Evolutionary conservation across 2,888 invertebrate genomes (phyloP).

Genomic region (Drosophila rellima): DNA sequence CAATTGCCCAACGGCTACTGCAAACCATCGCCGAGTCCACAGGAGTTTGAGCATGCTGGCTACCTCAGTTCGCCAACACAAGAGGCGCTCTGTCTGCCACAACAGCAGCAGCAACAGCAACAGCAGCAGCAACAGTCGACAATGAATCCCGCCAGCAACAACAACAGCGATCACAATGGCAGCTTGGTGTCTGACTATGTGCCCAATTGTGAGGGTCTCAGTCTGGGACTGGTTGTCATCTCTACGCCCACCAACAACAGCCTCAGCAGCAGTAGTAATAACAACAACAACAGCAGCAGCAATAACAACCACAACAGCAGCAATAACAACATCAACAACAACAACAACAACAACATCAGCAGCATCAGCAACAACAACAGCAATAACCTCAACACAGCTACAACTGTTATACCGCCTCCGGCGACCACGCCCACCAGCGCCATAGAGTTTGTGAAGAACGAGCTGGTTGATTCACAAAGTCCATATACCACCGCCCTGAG

Average conservation of each 20-base stretch:
- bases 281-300: conserved; percentile 21
- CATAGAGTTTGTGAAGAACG: conserved; percentile 85
- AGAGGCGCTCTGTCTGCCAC: conserved; percentile 72
- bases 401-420: conserved; percentile 24
- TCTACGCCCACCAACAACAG: conserved; percentile 54
- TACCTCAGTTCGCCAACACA: conserved; percentile 84
- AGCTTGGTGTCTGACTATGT: conserved; percentile 66
- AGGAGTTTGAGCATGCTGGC: conserved; percentile 82
- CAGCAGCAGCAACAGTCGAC: conserved; percentile 65
- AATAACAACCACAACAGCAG: conserved; percentile 24
- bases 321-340: conserved; percentile 27
- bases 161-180: conserved; percentile 51
- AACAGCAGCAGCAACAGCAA: conserved; percentile 55
- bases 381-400: conserved; percentile 22
- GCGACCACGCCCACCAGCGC: conserved; percentile 79
- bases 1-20: conserved; percentile 85
- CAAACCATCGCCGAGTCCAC: conserved; percentile 84
- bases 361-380: conserved; percentile 13
- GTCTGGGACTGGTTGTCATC: conserved; percentile 46
- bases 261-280: conserved; percentile 36
- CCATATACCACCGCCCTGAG: conserved; percentile 85
- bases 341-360: conserved; percentile 9
- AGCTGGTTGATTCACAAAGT: conserved; percentile 85
- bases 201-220: conserved; percentile 68
- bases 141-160: conserved; percentile 52